Base-by-base conservation (phyloP, 2,888 invertebrate genomes). In the Parnassius glacialis region DNA sequence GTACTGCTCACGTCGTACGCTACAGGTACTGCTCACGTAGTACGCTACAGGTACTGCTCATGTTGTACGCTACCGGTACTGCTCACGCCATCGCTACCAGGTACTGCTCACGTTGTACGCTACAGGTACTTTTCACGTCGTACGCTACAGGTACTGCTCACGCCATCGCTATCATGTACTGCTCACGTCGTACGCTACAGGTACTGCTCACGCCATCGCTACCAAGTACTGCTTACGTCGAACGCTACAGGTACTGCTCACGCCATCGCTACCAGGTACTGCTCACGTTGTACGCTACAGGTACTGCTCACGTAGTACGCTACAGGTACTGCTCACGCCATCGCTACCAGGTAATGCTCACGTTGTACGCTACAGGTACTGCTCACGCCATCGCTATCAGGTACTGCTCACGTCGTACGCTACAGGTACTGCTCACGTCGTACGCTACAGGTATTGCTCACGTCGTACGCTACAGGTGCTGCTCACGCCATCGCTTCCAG, bases 241-340 rank as follows among this genome's bases (percentile, higher is more conserved):
- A 87, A 98, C 1, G 96, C 13, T 98, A 97, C 79, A 96, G 97
- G 97, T 97, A 84, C 20, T 95, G 98, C 80, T 5, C 3, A 96
- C 97, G 80, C 93, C 96, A 13, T 98, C 79, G 93, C 97, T 97
- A 84, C 80, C 20, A 25, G 80, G 93, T 20, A 20, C 20, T 2
- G 20, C 20, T 20, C 2, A 20, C 20, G 20, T 13, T 1, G 94
- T 9, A 98, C 98, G 0, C 92, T 94, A 11, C 92, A 98, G 93
- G 95, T 25, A 93, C 97, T 10, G 93, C 93, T 56, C 90, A 25
- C 93, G 53, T 92, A 94, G 0, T 87, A 98, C 1, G 96, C 16
- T 98, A 97, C 79, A 96, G 93, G 97, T 97, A 84, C 20, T 95
- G 98, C 80, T 7, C 5, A 34, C 5, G 34, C 7, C 20, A 94